Percentiles rank a stretch among this genome's conserved stretches.
Conservation (phyloP, 2,888 invertebrate genomes). For the Drosophila imparisetae region DNA sequence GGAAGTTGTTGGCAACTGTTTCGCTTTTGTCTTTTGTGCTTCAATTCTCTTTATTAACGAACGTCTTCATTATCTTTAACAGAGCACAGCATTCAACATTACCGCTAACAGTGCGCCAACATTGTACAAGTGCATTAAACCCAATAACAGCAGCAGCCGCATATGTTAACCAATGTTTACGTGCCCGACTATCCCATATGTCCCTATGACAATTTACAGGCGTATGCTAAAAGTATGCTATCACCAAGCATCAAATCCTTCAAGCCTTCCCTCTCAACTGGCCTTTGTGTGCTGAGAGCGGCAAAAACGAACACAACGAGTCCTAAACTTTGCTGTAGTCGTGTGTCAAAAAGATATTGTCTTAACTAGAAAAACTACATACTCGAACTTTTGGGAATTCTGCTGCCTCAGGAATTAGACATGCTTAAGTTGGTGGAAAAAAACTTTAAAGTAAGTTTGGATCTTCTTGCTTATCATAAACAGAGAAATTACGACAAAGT, state of each 20-base stretch:
- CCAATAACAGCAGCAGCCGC: conserved; percentile 23
- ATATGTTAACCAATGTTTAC: neutral
- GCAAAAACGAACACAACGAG: neutral
- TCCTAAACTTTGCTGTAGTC: neutral
- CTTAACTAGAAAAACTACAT: neutral
- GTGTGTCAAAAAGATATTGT: neutral
- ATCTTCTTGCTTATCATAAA: neutral
- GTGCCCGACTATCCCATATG: conserved; percentile 6
- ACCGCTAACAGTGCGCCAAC: conserved; percentile 33
- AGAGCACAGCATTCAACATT: conserved; percentile 23
- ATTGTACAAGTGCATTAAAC: conserved; percentile 69
- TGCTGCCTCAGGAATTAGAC: neutral
- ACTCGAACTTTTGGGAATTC: neutral
- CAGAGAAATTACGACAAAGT: neutral
- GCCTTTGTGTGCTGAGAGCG: neutral
- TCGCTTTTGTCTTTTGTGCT: conserved; percentile 44
- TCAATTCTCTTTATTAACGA: conserved; percentile 44
- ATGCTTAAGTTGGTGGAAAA: neutral
- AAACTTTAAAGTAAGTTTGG: neutral
- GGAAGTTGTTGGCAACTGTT: conserved; percentile 53
- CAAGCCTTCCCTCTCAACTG: neutral
- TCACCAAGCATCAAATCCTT: neutral
- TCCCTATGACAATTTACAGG: conserved; percentile 14
- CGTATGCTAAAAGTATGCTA: conserved; percentile 25
- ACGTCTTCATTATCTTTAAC: conserved; percentile 43